phyloP scores from a whole-genome alignment of 2,113 vertebrate species.

The Mustela lutreola region DNA sequence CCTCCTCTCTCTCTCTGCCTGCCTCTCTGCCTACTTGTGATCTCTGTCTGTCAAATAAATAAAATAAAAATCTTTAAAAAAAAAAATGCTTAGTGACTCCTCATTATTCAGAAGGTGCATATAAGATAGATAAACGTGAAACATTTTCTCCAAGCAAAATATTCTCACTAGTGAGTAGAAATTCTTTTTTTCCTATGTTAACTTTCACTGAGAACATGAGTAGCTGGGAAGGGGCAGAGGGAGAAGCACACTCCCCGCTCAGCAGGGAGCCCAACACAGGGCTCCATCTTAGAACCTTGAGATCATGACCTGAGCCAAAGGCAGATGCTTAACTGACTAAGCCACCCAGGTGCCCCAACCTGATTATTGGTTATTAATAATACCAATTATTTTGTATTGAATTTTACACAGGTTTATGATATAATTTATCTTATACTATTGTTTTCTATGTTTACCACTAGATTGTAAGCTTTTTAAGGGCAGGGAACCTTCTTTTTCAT shows the following conservation, averaged over 20 bases:
- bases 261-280: not conserved
- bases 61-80: no score
- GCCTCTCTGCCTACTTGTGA: no score
- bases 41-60: no score
- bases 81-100: not conserved
- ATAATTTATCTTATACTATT: not conserved
- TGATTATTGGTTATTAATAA: not conserved
- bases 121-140: not conserved
- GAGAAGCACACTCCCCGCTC: not conserved
- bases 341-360: not conserved
- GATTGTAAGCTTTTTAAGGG: not conserved
- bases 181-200: constrained; percentile 20
- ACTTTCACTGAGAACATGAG: not conserved
- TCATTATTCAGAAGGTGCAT: not conserved
- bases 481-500: not conserved
- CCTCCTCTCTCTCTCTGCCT: no score
- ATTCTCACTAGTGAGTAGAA: constrained; percentile 2
- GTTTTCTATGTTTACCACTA: not conserved
- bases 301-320: not conserved
- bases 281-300: not conserved
- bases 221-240: not conserved
- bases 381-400: not conserved
- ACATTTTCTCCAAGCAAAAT: not conserved
- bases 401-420: not conserved
- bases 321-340: not conserved